Evolutionary conservation across 2,888 invertebrate genomes (phyloP), one percentile per base, ranked within the genome.

Genomic region (Choreutis nemorana): DNA sequence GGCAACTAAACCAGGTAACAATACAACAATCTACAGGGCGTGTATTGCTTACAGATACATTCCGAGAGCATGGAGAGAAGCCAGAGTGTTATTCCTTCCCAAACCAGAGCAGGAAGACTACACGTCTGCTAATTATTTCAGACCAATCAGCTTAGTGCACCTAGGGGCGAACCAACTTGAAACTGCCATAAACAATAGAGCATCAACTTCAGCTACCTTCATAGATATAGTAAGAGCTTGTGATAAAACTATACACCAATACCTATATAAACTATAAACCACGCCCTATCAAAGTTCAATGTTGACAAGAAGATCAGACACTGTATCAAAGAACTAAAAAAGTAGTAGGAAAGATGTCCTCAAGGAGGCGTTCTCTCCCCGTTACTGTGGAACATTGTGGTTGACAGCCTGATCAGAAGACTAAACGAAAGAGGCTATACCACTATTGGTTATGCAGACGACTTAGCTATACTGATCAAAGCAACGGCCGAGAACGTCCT

Each of bases 351-450:
- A n/a, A n/a, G n/a, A n/a, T 14, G 26, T 6, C 15, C 26, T 3
- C 26, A 26, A 9, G 10, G 26, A 14, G 14, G 15, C 14, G 15
- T 9, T 5, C 26, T 15, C 3, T 26, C 26, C 4, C 26, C 26
- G 5, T 15, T 26, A 7, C 26, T 26, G 2, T 26, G 25, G 25
- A 26, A 26, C 26, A 5, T 26, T 10, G 26, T 26, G n/a, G 15
- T 14, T 9, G 15, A 26, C 9, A 15, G 9, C 14, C 15, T 26
- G 4, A 26, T 26, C 14, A 9, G 10, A 2, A 26, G 9, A n/a
- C 26, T 26, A 5, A 26, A 26, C 10, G 14, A 14, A 4, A 3
- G 1, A n/a, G 9, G n/a, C 15, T 26, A 26, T 12, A 10, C 1
- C 26, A 9, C 26, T 2, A 15, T 26, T 9, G 26, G 26, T 4